phyloP scores from a whole-genome alignment of 2,888 invertebrate genomes.

The Drosophila prolongata region DNA sequence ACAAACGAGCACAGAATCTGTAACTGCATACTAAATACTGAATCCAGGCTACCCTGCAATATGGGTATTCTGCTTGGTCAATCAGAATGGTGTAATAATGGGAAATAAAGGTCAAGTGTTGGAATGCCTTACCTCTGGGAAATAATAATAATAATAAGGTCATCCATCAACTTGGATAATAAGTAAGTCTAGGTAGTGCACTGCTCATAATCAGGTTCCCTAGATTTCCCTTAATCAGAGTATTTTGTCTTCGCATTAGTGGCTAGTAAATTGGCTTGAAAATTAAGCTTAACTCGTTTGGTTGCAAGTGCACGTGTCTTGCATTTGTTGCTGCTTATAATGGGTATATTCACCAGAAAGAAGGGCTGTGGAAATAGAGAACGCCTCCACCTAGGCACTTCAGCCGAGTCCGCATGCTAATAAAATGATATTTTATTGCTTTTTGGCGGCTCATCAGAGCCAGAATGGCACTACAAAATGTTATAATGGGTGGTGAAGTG shows the following conservation, averaged over 20 bases:
- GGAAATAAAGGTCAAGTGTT: too few species aligned
- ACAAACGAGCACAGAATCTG: conserved; percentile 24
- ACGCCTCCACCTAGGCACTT: conserved; percentile 32
- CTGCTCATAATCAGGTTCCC: too few species aligned
- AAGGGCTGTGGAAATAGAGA: conserved; percentile 1
- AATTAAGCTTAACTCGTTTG: conserved; percentile 39
- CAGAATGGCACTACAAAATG: conserved; percentile 15
- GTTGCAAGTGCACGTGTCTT: conserved; percentile 72
- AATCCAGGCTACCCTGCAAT: conserved; percentile 1
- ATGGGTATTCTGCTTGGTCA: background rate
- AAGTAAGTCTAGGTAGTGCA: too few species aligned
- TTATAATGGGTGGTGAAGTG: conserved; percentile 34
- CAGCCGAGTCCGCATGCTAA: conserved; percentile 55
- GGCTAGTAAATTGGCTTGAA: background rate
- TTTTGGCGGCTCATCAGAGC: conserved; percentile 81
- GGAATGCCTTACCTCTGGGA: too few species aligned
- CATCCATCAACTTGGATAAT: too few species aligned
- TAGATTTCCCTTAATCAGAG: conserved; percentile 1
- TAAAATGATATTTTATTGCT: conserved; percentile 82
- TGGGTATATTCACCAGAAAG: background rate
- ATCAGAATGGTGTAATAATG: background rate
- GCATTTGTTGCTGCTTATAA: conserved; percentile 56
- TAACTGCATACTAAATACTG: conserved; percentile 73
- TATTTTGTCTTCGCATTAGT: background rate
- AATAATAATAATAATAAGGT: too few species aligned